phyloP scores from a whole-genome alignment of 2,113 vertebrate species.

The Meriones unguiculatus region DNA sequence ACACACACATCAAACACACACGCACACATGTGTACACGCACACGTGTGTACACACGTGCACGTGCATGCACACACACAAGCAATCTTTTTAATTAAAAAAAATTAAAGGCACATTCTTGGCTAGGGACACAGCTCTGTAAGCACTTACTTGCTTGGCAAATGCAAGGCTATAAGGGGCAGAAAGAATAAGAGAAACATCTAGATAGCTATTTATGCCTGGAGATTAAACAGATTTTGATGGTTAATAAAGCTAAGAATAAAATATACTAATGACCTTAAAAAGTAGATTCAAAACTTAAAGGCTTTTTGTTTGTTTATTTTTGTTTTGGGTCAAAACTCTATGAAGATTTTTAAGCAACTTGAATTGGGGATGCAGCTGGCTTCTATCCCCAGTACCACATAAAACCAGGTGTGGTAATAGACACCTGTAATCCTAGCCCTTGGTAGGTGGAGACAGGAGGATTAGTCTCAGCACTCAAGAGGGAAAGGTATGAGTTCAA shows the following conservation, averaged over 20 bases:
- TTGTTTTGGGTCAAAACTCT: background rate
- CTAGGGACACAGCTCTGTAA: background rate
- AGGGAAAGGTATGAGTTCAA: background rate
- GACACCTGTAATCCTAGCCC: background rate
- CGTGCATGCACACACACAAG: background rate
- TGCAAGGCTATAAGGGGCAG: background rate
- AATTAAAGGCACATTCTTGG: background rate
- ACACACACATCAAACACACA: too few species aligned
- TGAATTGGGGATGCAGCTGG: background rate
- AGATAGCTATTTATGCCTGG: background rate
- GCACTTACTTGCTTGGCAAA: background rate
- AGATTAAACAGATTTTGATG: background rate
- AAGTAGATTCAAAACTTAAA: background rate
- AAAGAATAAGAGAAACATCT: background rate
- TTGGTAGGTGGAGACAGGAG: background rate
- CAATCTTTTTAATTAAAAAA: background rate
- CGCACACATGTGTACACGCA: background rate
- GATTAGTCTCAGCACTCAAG: background rate
- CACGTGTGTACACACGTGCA: background rate
- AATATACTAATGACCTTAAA: conserved; percentile 3
- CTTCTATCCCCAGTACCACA: background rate
- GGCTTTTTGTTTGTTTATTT: background rate
- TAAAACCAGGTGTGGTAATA: background rate
- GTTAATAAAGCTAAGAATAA: conserved; percentile 56
- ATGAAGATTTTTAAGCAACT: background rate